Conservation (phyloP, 2,888 invertebrate species). For the Caenorhabditis panamensis region DNA sequence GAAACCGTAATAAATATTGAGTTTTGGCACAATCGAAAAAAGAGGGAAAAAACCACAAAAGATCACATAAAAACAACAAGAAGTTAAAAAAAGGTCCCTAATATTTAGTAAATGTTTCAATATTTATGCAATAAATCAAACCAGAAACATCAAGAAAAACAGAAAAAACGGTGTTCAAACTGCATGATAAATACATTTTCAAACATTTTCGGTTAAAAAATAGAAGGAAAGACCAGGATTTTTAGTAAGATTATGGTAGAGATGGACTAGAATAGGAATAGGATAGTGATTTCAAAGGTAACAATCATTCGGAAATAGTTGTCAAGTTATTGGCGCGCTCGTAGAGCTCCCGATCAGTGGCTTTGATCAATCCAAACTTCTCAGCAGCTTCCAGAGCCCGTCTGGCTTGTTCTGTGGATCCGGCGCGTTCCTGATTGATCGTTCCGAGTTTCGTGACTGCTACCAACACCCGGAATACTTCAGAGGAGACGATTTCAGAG, state of each 20-base stretch:
- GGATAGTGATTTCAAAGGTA: background rate
- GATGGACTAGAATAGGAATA: background rate
- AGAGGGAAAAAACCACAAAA: no score
- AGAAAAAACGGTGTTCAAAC: background rate
- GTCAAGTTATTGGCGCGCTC: conserved; percentile 72
- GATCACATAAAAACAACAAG: no score
- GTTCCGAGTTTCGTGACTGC: conserved; percentile 79
- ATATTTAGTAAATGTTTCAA: background rate
- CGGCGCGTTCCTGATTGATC: conserved; percentile 71
- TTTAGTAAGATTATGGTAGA: background rate
- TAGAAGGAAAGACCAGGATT: conserved; percentile 5
- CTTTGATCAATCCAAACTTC: conserved; percentile 75
- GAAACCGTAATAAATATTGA: no score
- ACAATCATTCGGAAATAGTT: conserved; percentile 68
- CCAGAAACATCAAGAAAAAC: background rate
- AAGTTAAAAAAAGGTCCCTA: no score
- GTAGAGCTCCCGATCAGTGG: conserved; percentile 79
- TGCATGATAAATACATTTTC: conserved; percentile 8
- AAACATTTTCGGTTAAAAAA: background rate
- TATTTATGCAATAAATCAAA: background rate
- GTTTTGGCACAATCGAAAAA: no score
- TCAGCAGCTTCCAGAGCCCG: conserved; percentile 77
- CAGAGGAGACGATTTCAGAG: conserved; percentile 77
- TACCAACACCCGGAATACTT: conserved; percentile 79
- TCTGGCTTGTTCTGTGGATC: conserved; percentile 74